phyloP scores from a whole-genome alignment of 1,140 invertebrate species.

The Planococcus citri region DNA sequence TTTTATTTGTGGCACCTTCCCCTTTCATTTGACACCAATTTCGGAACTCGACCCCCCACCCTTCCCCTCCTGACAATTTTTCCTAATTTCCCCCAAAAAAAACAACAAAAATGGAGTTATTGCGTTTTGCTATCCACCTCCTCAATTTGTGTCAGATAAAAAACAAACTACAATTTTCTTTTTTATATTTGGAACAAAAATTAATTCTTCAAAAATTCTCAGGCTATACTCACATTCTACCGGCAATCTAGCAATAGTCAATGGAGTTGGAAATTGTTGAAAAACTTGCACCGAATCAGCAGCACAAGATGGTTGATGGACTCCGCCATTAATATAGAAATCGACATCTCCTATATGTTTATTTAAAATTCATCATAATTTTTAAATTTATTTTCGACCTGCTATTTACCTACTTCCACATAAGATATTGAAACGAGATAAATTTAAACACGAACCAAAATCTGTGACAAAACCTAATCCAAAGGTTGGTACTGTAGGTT shows the following conservation, averaged over 20 bases:
- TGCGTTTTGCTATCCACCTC: too few relatives aligned
- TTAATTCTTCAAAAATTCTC: not conserved
- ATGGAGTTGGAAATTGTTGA: conserved; percentile 24
- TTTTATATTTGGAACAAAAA: too few relatives aligned
- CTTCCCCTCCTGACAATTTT: too few relatives aligned
- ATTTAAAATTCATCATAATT: not conserved
- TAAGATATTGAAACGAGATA: not conserved
- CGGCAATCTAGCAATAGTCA: conserved; percentile 24
- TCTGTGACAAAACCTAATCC: conserved; percentile 34
- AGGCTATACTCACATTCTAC: conserved; percentile 27
- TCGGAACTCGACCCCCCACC: too few relatives aligned
- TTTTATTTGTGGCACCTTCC: too few relatives aligned
- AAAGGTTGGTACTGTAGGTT: conserved; percentile 32
- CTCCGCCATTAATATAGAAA: conserved; percentile 59
- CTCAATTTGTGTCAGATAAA: too few relatives aligned
- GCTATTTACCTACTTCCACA: not conserved
- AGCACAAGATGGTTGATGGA: conserved; percentile 48
- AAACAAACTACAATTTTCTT: too few relatives aligned
- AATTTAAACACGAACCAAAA: conserved; percentile 28
- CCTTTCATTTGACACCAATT: too few relatives aligned
- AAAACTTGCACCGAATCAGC: conserved; percentile 5
- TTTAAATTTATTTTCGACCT: not conserved
- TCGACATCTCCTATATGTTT: conserved; percentile 45
- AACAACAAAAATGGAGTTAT: too few relatives aligned
- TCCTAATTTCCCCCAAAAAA: too few relatives aligned